These are phyloP conservation scores for Pherbina coryleti DNA, from an alignment of 2,888 invertebrate species.

Conservation along the genomic window DNA sequence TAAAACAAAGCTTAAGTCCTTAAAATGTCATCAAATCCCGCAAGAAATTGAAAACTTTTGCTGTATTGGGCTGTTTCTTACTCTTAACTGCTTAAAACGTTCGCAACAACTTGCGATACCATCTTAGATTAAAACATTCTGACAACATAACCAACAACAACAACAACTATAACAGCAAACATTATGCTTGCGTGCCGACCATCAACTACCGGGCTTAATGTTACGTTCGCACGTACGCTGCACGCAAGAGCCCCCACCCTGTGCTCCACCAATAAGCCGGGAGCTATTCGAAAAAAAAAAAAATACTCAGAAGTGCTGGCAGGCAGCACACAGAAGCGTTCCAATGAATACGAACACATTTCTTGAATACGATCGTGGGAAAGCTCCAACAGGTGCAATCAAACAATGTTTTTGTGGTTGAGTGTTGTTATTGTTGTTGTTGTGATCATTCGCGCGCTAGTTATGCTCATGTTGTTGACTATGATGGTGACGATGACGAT, in stretches of 20 bases:
- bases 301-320: constrained; percentile 3
- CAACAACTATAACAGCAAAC: constrained; percentile 18
- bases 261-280: background rate
- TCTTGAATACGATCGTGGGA: constrained; percentile 17
- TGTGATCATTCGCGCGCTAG: background rate
- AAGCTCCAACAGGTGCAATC: constrained; percentile 19
- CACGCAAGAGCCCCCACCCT: constrained; percentile 2
- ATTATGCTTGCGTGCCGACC: background rate
- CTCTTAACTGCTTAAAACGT: too few relatives aligned
- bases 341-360: background rate
- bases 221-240: constrained; percentile 16
- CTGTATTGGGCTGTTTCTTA: too few relatives aligned
- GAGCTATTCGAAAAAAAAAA: background rate
- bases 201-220: background rate
- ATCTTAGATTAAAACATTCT: too few relatives aligned
- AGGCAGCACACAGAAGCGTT: background rate
- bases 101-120: too few relatives aligned
- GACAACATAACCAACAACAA: constrained; percentile 6
- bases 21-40: too few relatives aligned
- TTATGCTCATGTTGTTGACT: background rate
- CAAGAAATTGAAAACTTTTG: too few relatives aligned
- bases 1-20: too few relatives aligned
- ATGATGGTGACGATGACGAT: background rate
- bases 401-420: constrained; percentile 6
- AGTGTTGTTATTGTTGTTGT: background rate